Evolutionary conservation across 2,888 invertebrate species (phyloP), one percentile per base, ranked within the genome.

Genomic region (Strigamia transsilvanica): DNA sequence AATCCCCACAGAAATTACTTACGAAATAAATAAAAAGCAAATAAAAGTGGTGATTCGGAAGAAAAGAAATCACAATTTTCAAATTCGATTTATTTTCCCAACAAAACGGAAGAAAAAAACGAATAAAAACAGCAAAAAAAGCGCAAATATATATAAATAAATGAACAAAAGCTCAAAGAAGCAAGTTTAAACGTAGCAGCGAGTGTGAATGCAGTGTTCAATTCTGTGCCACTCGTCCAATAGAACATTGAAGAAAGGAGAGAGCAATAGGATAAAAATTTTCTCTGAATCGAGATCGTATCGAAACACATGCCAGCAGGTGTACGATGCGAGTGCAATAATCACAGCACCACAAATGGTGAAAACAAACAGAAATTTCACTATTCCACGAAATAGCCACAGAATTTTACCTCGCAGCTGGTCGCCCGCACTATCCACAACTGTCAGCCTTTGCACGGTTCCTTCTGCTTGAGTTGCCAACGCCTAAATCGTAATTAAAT

Each of bases 101-200:
- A 42, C 41, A 38, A 79, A 42, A 56, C 27, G n/a, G 12, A 46
- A 32, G 12, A 46, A 81, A 38, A 81, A 7, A 2, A 32, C 32
- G 18, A 81, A n/a, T 34, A 32, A 21, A 73, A 61, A 38, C 15
- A 41, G 23, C n/a, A 51, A 82, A 82, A 82, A 82, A 9, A n/a
- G 2, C 2, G 18, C 56, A 15, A 34, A 34, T 34, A n/a, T 34
- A 34, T 34, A 5, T 34, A 34, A 34, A 34, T 34, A 34, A 34
- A 34, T 34, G 7, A 66, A 9, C 7, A 66, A 3, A 2, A 15
- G n/a, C n/a, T n/a, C n/a, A 27, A 13, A 66, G 23, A 66, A 66
- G 66, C 66, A 4, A 66, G 51, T 3, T 66, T 66, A 66, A 27
- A 66, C 27, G 23, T 66, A 66, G 32, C 66, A 66, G 4, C 27